phyloP scores from a whole-genome alignment of 2,888 invertebrate genomes.

The Nycteola revayana region DNA sequence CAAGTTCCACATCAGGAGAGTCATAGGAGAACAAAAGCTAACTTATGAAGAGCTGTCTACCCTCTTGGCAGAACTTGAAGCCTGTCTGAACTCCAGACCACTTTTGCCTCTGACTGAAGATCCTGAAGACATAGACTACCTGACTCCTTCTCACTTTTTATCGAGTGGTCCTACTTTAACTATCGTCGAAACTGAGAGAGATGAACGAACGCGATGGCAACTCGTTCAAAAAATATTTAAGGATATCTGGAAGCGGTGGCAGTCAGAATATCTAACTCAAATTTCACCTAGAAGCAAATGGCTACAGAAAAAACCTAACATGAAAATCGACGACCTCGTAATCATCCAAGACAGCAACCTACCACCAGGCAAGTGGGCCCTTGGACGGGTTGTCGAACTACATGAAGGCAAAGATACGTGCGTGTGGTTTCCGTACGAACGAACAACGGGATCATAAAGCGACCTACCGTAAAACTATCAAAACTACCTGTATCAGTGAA shows the following conservation, averaged over 20 bases:
- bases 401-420: conserved; percentile 1
- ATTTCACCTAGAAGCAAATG: conserved; percentile 2
- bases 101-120: too few relatives aligned
- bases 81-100: too few relatives aligned
- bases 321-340: too few relatives aligned
- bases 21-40: too few relatives aligned
- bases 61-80: too few relatives aligned
- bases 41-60: too few relatives aligned
- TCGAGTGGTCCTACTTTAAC: background rate
- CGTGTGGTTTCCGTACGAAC: conserved; percentile 2
- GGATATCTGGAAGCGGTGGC: too few relatives aligned
- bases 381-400: background rate
- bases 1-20: too few relatives aligned
- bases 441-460: conserved; percentile 6
- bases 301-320: background rate
- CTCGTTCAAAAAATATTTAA: background rate
- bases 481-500: background rate
- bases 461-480: conserved; percentile 3
- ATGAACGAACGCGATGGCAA: conserved; percentile 1
- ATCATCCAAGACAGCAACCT: too few relatives aligned
- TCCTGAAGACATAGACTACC: background rate
- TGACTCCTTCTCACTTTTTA: conserved; percentile 1
- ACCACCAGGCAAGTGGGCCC: too few relatives aligned
- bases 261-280: conserved; percentile 3
- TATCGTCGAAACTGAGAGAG: background rate